Evolutionary conservation across 2,113 vertebrate genomes (phyloP).

Genomic region (Passer domesticus): DNA sequence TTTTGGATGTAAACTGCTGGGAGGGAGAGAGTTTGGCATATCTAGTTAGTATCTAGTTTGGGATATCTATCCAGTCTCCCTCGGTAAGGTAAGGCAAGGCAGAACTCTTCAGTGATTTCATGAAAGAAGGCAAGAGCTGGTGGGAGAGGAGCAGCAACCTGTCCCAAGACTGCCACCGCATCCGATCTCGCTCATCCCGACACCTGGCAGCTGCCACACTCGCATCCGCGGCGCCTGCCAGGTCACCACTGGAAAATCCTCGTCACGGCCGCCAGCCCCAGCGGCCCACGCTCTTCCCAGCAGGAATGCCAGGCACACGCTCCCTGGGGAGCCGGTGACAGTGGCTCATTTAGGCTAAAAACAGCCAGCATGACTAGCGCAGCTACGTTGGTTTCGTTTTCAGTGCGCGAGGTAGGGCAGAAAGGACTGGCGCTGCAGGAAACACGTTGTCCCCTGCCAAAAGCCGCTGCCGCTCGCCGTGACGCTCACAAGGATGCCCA

Average conservation of each 20-base stretch:
- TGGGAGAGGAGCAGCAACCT: not conserved
- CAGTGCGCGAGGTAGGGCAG: fast-evolving
- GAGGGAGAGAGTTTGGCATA: not conserved
- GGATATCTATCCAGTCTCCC: no score
- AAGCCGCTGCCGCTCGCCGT: not conserved
- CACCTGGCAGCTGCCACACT: not conserved
- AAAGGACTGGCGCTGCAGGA: not conserved
- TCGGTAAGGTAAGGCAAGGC: not conserved
- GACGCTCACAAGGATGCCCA: not conserved
- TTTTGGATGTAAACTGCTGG: not conserved
- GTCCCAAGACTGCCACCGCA: not conserved
- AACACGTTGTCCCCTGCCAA: not conserved
- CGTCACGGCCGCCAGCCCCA: not conserved
- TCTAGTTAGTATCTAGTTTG: not conserved
- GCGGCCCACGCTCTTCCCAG: not conserved
- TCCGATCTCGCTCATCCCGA: not conserved
- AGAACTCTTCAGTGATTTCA: not conserved
- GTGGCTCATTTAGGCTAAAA: not conserved
- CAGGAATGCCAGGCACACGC: not conserved
- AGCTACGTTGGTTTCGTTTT: conserved; percentile 12
- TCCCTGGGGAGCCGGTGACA: not conserved
- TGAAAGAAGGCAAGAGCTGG: not conserved
- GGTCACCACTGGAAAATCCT: not conserved
- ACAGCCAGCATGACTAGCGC: fast-evolving
- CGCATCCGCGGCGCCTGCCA: not conserved